Conservation (phyloP, 2,113 vertebrate species). For the Colaptes auratus region DNA sequence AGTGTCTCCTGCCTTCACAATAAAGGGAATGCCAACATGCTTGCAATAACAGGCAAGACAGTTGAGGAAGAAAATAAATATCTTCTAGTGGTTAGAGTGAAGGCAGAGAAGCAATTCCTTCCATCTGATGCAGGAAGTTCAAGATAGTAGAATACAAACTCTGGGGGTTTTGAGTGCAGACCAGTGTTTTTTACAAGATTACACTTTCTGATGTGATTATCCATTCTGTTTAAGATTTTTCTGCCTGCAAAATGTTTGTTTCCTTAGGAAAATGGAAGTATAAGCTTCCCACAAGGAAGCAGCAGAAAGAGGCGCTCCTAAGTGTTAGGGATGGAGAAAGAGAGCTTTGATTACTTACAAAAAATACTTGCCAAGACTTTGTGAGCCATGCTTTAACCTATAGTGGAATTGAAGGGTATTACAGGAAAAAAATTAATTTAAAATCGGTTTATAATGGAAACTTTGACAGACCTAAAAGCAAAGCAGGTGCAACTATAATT, state of each 20-base stretch:
- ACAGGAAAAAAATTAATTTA: background rate
- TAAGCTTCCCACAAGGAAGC: background rate
- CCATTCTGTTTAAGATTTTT: background rate
- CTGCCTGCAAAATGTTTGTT: background rate
- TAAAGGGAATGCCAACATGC: background rate
- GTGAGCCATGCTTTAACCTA: background rate
- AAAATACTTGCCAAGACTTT: background rate
- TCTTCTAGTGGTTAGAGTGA: background rate
- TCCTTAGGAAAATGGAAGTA: background rate
- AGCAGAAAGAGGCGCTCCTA: background rate
- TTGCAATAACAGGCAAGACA: background rate
- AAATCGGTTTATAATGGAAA: slow-evolving; percentile 26
- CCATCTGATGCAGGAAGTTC: background rate
- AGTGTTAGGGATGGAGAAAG: background rate
- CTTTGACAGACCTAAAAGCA: slow-evolving; percentile 12
- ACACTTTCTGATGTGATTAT: background rate
- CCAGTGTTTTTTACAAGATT: background rate
- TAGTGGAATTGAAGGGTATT: background rate
- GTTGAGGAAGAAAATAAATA: background rate
- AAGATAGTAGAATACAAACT: background rate
- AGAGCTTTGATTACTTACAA: background rate
- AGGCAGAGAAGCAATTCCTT: background rate
- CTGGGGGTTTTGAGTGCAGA: background rate
- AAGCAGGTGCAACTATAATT: slow-evolving; percentile 44
- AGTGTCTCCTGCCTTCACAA: background rate